phyloP scores from a whole-genome alignment of 2,888 invertebrate species.

The Ochropleura plecta region DNA sequence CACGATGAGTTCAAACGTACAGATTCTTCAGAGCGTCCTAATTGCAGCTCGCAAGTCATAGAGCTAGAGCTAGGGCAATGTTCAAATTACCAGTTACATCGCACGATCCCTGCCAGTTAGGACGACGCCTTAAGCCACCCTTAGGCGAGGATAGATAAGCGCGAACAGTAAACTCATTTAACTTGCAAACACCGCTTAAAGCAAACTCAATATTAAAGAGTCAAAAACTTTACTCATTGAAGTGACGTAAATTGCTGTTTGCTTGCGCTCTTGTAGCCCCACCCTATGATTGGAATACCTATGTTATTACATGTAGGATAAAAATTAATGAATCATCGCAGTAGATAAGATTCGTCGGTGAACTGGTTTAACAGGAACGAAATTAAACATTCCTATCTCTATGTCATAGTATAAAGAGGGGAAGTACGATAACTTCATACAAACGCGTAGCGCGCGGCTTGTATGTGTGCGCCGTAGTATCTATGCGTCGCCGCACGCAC shows the following conservation, averaged over 20 bases:
- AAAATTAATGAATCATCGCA: constrained; percentile 48
- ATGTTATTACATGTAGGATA: constrained; percentile 37
- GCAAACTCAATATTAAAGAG: constrained; percentile 26
- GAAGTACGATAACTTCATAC: too few species aligned
- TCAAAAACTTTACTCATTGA: constrained; percentile 31
- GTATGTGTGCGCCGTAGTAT: too few species aligned
- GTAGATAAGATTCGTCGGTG: constrained; percentile 32
- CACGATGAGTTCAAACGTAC: too few species aligned
- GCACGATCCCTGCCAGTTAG: too few species aligned
- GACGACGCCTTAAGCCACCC: neutral
- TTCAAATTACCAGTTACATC: too few species aligned
- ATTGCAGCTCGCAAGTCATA: too few species aligned
- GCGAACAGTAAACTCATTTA: constrained; percentile 35
- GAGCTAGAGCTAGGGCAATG: too few species aligned
- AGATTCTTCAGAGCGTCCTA: too few species aligned
- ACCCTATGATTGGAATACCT: neutral
- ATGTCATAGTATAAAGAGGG: neutral
- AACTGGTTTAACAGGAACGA: constrained; percentile 32
- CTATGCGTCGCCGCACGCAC: too few species aligned
- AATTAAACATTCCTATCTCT: constrained; percentile 18
- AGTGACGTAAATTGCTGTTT: constrained; percentile 12
- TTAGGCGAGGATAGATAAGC: constrained; percentile 12
- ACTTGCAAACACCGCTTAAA: constrained; percentile 26
- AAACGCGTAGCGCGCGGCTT: too few species aligned
- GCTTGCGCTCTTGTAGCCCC: constrained; percentile 9